phyloP scores from a whole-genome alignment of 2,888 invertebrate genomes.

The Tetrapedia diversipes region DNA sequence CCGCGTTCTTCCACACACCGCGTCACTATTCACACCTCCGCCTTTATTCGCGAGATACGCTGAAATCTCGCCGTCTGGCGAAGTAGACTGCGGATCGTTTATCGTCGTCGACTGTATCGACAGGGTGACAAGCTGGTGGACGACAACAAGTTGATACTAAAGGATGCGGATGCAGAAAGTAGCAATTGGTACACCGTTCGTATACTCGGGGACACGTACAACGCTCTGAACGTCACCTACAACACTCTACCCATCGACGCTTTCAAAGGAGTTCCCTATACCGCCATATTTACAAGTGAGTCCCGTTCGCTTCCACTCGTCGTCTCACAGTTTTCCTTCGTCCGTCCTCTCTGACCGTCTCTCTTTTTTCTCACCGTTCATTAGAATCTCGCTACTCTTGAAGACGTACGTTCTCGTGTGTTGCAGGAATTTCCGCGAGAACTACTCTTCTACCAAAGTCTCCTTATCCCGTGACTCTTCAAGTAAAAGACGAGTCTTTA shows the following conservation, averaged over 20 bases:
- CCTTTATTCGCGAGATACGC: too few species aligned
- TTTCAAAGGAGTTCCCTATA: constrained; percentile 70
- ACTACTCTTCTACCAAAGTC: constrained; percentile 79
- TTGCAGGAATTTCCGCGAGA: constrained; percentile 75
- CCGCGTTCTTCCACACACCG: not conserved
- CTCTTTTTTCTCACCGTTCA: not conserved
- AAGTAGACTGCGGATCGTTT: not conserved
- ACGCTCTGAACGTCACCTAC: constrained; percentile 80
- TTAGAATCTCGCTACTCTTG: not conserved
- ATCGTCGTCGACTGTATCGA: not conserved
- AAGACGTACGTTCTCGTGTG: not conserved
- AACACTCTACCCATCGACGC: constrained; percentile 77
- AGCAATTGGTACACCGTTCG: constrained; percentile 82
- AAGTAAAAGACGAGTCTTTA: constrained; percentile 84
- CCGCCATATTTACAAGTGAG: constrained; percentile 77
- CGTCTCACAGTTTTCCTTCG: not conserved
- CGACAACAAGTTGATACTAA: constrained; percentile 80
- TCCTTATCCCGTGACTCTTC: constrained; percentile 84
- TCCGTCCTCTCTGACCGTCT: too few species aligned
- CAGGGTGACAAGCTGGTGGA: constrained; percentile 80
- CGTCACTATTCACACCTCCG: not conserved
- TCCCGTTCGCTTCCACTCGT: constrained; percentile 13
- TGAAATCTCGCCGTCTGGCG: too few species aligned
- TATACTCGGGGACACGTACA: constrained; percentile 79
- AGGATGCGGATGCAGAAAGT: constrained; percentile 81